A percentile compares a stretch with the other conserved stretches of the same genome.
Evolutionary conservation across 2,113 vertebrate species (phyloP).

Genomic region (Cheirogaleus medius): DNA sequence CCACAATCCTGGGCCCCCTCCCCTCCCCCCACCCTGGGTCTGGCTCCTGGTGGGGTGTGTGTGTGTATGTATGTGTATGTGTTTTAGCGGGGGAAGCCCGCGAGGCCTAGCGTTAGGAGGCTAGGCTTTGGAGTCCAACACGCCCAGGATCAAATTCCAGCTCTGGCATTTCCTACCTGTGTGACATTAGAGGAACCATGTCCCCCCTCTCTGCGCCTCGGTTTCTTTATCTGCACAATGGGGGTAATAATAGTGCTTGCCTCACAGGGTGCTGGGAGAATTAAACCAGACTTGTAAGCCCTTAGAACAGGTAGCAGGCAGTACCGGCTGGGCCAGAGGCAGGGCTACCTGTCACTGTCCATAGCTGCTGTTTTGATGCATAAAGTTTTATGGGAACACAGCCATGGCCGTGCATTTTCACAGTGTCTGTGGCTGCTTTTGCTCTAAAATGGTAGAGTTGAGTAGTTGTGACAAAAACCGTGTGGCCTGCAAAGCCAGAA

Average conservation of each 20-base stretch:
- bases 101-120: accelerated
- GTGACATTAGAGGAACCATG: background rate
- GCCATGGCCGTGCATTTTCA: background rate
- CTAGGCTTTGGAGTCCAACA: background rate
- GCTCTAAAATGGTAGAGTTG: background rate
- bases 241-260: background rate
- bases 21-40: background rate
- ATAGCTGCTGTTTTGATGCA: background rate
- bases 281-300: background rate
- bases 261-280: background rate
- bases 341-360: background rate
- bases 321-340: background rate
- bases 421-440: background rate
- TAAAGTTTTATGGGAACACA: background rate
- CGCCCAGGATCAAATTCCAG: no score
- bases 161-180: background rate
- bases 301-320: background rate
- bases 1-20: no score
- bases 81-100: no score
- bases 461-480: background rate
- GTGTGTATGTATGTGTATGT: no score
- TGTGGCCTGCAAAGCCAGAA: background rate
- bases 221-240: background rate
- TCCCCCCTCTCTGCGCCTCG: background rate
- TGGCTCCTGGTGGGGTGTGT: background rate